Conservation (phyloP, 2,888 invertebrate genomes). For the Ichneumoninae sp. region DNA sequence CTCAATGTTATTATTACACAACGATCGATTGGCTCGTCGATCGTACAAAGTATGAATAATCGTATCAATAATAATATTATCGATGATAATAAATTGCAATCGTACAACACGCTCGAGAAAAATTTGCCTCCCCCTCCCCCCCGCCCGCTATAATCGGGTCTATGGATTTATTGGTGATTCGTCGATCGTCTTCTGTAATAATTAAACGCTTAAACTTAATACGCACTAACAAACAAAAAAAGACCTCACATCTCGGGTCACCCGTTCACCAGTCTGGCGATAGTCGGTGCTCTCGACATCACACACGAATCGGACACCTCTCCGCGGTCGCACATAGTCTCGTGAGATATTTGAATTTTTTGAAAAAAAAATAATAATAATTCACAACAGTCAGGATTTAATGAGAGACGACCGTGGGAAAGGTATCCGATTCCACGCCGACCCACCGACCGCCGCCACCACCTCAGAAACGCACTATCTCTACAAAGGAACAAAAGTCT, state of each 20-base stretch:
- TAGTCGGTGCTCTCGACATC: conserved; percentile 41
- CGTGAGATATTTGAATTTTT: conserved; percentile 12
- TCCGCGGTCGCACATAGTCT: not conserved
- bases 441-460: conserved; percentile 63
- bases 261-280: conserved; percentile 60
- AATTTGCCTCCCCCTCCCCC: not conserved
- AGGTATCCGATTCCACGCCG: conserved; percentile 40
- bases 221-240: conserved; percentile 44
- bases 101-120: conserved; percentile 54
- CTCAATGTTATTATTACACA: conserved; percentile 32
- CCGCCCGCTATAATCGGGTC: conserved; percentile 65
- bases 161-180: conserved; percentile 63
- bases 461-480: conserved; percentile 71
- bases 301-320: conserved; percentile 22
- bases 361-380: conserved; percentile 18
- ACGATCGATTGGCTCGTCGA: conserved; percentile 48
- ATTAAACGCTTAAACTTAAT: conserved; percentile 39
- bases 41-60: conserved; percentile 64
- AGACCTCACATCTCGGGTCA: conserved; percentile 55
- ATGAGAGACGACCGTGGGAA: conserved; percentile 16
- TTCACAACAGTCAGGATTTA: not conserved
- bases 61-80: conserved; percentile 63
- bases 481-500: conserved; percentile 82
- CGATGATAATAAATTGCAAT: conserved; percentile 68
- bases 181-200: conserved; percentile 44